Percentiles rank a stretch among this genome's conserved stretches.
These are phyloP conservation scores for Patella pellucida DNA, from an alignment of 2,888 invertebrate genomes.

Conservation along the genomic window DNA sequence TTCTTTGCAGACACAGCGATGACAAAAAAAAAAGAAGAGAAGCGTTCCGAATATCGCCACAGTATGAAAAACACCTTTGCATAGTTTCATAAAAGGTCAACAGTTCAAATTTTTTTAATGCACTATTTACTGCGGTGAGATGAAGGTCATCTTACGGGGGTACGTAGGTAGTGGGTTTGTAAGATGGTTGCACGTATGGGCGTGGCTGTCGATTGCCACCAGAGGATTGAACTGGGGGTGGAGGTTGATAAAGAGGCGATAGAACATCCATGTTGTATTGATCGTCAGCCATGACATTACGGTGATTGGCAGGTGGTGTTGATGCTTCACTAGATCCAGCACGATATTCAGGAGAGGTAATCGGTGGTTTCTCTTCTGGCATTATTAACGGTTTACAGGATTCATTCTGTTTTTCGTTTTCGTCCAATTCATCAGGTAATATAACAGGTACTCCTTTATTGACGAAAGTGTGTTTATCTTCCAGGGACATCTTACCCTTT, in stretches of 20 bases:
- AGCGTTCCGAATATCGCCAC: no score
- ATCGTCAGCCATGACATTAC: conserved; percentile 40
- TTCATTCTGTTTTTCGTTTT: conserved; percentile 80
- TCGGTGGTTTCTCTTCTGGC: conserved; percentile 93
- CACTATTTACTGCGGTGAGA: neutral
- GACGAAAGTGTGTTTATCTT: conserved; percentile 76
- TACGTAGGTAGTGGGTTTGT: conserved; percentile 96
- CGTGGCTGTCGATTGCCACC: conserved; percentile 56
- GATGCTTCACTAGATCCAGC: conserved; percentile 60
- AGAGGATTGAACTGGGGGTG: conserved; percentile 57
- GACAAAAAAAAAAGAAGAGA: no score
- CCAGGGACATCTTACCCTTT: conserved; percentile 86
- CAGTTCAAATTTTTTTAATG: neutral
- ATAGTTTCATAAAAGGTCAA: neutral
- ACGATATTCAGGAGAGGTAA: conserved; percentile 62
- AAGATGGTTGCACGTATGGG: conserved; percentile 78
- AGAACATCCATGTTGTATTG: conserved; percentile 50
- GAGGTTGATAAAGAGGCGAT: conserved; percentile 61
- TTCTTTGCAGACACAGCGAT: no score
- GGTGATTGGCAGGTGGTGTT: conserved; percentile 48
- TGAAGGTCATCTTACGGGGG: conserved; percentile 82
- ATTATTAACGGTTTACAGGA: conserved; percentile 90
- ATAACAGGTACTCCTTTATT: conserved; percentile 88
- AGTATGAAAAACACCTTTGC: neutral
- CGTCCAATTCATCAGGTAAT: conserved; percentile 93